phyloP scores from a whole-genome alignment of 2,113 vertebrate genomes.

The Odocoileus hemionus region DNA sequence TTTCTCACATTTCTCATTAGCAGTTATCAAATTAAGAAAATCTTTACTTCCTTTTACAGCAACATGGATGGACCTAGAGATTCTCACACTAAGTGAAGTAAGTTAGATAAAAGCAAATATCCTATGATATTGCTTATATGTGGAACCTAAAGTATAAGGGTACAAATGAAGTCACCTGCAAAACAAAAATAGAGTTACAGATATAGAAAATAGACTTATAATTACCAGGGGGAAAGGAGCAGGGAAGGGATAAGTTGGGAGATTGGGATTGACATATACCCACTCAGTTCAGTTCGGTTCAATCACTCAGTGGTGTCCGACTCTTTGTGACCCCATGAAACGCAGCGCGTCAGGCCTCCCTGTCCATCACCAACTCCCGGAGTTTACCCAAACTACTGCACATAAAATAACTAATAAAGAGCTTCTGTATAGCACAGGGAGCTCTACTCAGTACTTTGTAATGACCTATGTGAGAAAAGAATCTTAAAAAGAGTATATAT shows the following conservation, averaged over 20 bases:
- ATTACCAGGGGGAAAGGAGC: neutral
- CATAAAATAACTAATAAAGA: neutral
- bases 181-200: neutral
- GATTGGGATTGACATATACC: neutral
- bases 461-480: neutral
- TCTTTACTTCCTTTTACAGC: neutral
- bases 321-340: neutral
- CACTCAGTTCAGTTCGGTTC: neutral
- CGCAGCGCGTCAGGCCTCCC: accelerated
- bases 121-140: neutral
- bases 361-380: neutral
- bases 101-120: neutral
- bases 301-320: neutral
- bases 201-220: neutral
- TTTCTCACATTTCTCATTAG: neutral
- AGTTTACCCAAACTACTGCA: neutral
- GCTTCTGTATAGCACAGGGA: neutral
- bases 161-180: neutral
- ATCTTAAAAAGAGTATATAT: neutral
- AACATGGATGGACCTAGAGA: neutral
- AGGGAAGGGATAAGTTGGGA: neutral
- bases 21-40: neutral
- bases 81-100: neutral
- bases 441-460: neutral
- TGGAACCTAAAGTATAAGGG: neutral